Conservation (phyloP, 2,113 vertebrate species). For the Uria lomvia region DNA sequence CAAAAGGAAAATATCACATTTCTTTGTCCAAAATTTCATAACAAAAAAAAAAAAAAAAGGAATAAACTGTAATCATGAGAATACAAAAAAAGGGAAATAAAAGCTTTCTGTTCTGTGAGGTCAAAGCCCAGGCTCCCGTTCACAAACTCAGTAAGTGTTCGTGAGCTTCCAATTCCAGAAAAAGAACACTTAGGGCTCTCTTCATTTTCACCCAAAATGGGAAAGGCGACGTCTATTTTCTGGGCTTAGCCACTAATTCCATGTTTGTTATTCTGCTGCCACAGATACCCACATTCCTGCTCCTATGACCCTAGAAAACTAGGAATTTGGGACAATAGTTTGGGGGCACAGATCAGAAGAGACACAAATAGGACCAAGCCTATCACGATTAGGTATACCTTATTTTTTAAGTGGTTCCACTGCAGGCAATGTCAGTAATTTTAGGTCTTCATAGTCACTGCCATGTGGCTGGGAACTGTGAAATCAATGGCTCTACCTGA, state of each 20-base stretch:
- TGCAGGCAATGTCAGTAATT: background rate
- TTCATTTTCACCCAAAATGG: background rate
- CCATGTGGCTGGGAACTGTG: background rate
- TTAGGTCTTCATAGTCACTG: background rate
- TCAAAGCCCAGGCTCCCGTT: background rate
- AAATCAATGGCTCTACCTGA: background rate
- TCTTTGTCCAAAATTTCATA: background rate
- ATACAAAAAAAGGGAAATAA: background rate
- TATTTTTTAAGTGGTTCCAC: background rate
- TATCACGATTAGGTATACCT: background rate
- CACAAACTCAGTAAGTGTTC: background rate
- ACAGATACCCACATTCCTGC: background rate
- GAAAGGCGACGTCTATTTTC: background rate
- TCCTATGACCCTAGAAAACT: background rate
- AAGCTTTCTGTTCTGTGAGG: background rate
- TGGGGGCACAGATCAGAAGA: background rate
- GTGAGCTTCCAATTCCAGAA: background rate
- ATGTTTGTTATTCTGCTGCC: background rate
- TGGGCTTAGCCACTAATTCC: background rate
- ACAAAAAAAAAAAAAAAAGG: background rate
- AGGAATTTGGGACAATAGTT: background rate
- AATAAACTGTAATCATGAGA: background rate
- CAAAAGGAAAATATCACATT: background rate
- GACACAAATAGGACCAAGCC: background rate
- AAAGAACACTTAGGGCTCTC: rapidly evolving